Evolutionary conservation across 2,888 invertebrate species (phyloP), one percentile per base, ranked within the genome.

Genomic region (Neoascia interrupta): DNA sequence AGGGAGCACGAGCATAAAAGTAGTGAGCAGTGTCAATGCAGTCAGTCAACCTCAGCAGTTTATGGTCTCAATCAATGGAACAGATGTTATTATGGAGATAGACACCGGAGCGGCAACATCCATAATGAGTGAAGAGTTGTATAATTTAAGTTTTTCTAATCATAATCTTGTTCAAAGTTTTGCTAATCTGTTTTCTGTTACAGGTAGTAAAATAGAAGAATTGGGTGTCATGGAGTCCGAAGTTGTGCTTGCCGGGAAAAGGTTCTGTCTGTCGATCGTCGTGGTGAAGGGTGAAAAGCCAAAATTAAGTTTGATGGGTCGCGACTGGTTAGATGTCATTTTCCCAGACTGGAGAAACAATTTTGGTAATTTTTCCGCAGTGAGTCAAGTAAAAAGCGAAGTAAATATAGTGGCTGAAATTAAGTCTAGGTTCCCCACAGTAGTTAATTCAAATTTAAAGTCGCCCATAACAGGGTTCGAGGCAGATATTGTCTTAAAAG

Each of bases 81-180:
- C 45, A 23, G 36, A 18, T 43, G 31, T 26, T 6, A 31, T 21
- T 13, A 21, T 60, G 45, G 51, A 51, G 6, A 41, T 31, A 18
- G 41, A 41, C 23, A 19, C 34, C n/a, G 37, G 47, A 8, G 60
- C 45, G 23, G 37, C 37, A 3, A 37, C 23, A 26, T 47, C 60
- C 16, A 36, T 21, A 11, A 54, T 54, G 13, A 54, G 53, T 16
- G 53, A 54, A 53, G 49, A 4, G 4, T 4, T 5, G 26, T 26
- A 5, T 26, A 26, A 5, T 26, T 26, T 26, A 26, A 26, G 26
- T 5, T 26, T 26, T 8, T 8, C 26, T 26, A 26, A 26, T 4
- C 5, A 26, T 5, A 26, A 26, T 5, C 8, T 26, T 5, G 8
- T 26, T 26, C 4, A 26, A 5, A 5, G 5, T 8, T 15, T 16